Evolutionary conservation across 2,888 invertebrate species (phyloP).

Genomic region (Dioctria linearis): DNA sequence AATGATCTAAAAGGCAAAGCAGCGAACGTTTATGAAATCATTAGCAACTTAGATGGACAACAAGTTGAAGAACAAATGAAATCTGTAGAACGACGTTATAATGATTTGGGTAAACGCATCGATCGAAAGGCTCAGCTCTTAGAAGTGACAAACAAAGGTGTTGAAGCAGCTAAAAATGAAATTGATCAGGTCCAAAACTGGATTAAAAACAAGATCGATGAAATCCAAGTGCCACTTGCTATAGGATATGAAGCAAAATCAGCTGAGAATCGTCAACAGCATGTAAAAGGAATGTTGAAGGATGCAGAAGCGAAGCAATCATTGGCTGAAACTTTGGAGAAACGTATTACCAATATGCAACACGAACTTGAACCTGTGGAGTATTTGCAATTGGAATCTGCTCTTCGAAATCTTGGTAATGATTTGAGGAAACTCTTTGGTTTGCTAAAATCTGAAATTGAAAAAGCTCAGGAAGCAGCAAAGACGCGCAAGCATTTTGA

Average conservation of each 20-base stretch:
- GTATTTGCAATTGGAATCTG: constrained; percentile 83
- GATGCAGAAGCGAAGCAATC: constrained; percentile 90
- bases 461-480: constrained; percentile 78
- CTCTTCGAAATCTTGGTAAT: constrained; percentile 79
- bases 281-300: constrained; percentile 82
- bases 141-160: constrained; percentile 87
- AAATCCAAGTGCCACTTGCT: constrained; percentile 78
- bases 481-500: constrained; percentile 85
- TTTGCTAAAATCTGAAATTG: constrained; percentile 82
- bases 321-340: constrained; percentile 85
- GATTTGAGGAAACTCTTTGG: constrained; percentile 84
- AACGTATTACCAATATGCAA: constrained; percentile 86
- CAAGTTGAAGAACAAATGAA: constrained; percentile 93
- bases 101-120: constrained; percentile 87
- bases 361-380: constrained; percentile 89
- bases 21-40: constrained; percentile 81
- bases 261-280: constrained; percentile 81
- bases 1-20: constrained; percentile 81
- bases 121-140: constrained; percentile 88
- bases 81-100: constrained; percentile 86
- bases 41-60: constrained; percentile 90
- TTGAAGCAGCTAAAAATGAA: constrained; percentile 85
- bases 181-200: constrained; percentile 85
- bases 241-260: constrained; percentile 85
- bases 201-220: constrained; percentile 82